phyloP scores from a whole-genome alignment of 2,888 invertebrate species.

The Lithophane ornitopus region DNA sequence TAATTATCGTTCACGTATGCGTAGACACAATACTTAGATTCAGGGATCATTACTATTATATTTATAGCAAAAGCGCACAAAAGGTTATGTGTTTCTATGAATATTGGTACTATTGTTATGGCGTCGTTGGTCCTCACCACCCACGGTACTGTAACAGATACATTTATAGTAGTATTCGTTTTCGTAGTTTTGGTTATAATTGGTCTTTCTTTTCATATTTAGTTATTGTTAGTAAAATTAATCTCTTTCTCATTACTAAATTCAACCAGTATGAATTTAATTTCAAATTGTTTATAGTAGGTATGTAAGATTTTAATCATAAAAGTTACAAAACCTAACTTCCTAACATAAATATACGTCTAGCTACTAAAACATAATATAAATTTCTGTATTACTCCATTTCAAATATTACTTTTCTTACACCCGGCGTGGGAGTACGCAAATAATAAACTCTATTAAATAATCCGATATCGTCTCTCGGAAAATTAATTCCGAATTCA shows the following conservation, averaged over 20 bases:
- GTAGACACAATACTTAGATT: slow-evolving; percentile 46
- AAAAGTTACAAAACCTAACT: slow-evolving; percentile 22
- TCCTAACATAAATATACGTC: neutral
- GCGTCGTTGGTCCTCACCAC: slow-evolving; percentile 32
- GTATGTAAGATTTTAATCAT: slow-evolving; percentile 37
- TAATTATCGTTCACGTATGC: slow-evolving; percentile 56
- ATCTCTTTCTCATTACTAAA: neutral
- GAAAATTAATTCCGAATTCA: slow-evolving; percentile 36
- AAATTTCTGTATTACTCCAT: slow-evolving; percentile 13
- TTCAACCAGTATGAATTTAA: neutral
- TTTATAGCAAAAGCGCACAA: slow-evolving; percentile 61
- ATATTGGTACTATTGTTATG: slow-evolving; percentile 51
- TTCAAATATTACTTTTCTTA: slow-evolving; percentile 28
- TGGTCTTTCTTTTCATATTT: neutral
- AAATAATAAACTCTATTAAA: slow-evolving; percentile 27
- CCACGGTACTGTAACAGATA: slow-evolving; percentile 29
- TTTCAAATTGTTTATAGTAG: slow-evolving; percentile 2
- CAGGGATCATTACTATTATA: slow-evolving; percentile 55
- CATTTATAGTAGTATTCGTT: slow-evolving; percentile 30
- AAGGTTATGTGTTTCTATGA: slow-evolving; percentile 60
- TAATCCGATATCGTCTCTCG: slow-evolving; percentile 16
- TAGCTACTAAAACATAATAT: slow-evolving; percentile 24
- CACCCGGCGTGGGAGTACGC: slow-evolving; percentile 4
- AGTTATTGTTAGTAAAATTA: neutral
- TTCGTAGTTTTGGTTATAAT: slow-evolving; percentile 24